Base-by-base conservation (phyloP, 2,888 invertebrate species). In the Omphaloscelis lunosa region DNA sequence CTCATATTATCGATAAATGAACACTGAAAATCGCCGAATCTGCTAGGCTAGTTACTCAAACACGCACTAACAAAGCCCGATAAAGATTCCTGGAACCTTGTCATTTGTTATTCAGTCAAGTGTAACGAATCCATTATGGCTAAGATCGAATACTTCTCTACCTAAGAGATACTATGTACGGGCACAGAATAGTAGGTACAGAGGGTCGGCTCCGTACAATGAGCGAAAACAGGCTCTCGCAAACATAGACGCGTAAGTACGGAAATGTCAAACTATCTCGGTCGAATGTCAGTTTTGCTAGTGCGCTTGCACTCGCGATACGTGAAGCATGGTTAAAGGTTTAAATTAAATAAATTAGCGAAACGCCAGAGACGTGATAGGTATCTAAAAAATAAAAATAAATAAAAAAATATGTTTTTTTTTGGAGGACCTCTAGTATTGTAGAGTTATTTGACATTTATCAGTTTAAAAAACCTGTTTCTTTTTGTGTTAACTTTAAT, bases 91-190 rank as follows among this genome's bases (percentile, higher is more conserved):
- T 51, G 61, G 34, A 65, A 75, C 48, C 66, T 41, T 51, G 27
- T 67, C 78, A 83, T 79, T 67, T 62, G 41, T 83, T 83, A 83
- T 58, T 67, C 78, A 77, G 39, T 34, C 61, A 83, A 77, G 83
- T 83, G 79, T 67, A 51, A 56, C 56, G 23, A 56, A 41, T 78
- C 78, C 51, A 67, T 78, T 79, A 67, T n/a, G 48, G 23, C 23
- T 67, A 67, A 63, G 78, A 83, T 67, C 34, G 23, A 67, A 82
- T 58, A 82, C 56, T 78, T 63, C 41, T 34, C 41, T 56, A 20
- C 9, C 41, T 62, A 58, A 51, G 9, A 0, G 17, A 48, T 34
- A 9, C 9, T 53, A 9, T 53, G 15, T 45, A 45, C 0, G 27
- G 5, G 9, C 53, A 77, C 15, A 53, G 17, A 62, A 45, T 17